Conservation (phyloP, 2,888 invertebrate genomes). For the Trichogramma dendrolimi region DNA sequence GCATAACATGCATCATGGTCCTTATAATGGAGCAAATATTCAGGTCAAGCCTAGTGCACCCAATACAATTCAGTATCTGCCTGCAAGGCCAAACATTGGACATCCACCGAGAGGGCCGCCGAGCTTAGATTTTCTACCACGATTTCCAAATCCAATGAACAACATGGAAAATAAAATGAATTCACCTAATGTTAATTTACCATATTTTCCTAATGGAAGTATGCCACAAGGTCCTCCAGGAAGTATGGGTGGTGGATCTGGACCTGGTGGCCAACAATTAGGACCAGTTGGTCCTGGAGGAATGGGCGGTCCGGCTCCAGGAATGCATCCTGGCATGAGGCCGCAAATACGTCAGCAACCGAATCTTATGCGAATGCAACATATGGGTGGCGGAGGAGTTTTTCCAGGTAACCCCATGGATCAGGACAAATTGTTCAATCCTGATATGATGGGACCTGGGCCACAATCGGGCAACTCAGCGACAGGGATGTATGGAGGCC, state of each 20-base stretch:
- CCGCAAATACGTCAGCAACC: constrained; percentile 45
- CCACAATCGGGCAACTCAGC: constrained; percentile 50
- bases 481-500: constrained; percentile 55
- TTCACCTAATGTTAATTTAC: constrained; percentile 61
- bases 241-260: not conserved
- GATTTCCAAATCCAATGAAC: constrained; percentile 72
- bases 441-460: constrained; percentile 44
- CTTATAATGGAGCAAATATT: constrained; percentile 75
- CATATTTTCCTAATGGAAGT: constrained; percentile 68
- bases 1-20: constrained; percentile 46
- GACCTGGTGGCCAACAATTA: constrained; percentile 47
- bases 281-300: constrained; percentile 41
- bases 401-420: constrained; percentile 50
- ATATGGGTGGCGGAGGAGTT: constrained; percentile 50
- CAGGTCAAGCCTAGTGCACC: constrained; percentile 91
- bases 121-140: constrained; percentile 82
- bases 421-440: constrained; percentile 49
- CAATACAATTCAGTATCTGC: constrained; percentile 96
- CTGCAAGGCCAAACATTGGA: constrained; percentile 84
- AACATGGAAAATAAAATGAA: constrained; percentile 69
- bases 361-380: constrained; percentile 50
- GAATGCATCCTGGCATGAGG: constrained; percentile 41
- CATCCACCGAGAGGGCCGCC: constrained; percentile 76
- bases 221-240: constrained; percentile 54
- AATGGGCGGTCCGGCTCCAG: constrained; percentile 51